Evolutionary conservation across 2,797 vertebrate genomes (phyloP).

Genomic region (Esox masquinongy): DNA sequence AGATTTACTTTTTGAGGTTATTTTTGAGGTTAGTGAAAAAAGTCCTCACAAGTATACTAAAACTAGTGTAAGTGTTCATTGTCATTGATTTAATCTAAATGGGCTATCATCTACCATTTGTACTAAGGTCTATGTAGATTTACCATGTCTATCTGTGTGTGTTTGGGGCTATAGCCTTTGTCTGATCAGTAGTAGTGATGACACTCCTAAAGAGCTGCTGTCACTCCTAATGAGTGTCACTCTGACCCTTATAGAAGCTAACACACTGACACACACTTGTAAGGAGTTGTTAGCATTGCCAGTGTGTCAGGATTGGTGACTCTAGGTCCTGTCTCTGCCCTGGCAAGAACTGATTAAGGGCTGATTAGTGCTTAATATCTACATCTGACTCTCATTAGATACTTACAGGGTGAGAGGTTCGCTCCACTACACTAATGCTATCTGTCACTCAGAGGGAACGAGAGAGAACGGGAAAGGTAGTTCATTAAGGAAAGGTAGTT

Average conservation of each 20-base stretch:
- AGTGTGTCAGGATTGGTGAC: slow-evolving; percentile 47
- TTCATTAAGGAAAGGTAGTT: background rate
- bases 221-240: slow-evolving; percentile 54
- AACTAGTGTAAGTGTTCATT: too few relatives aligned
- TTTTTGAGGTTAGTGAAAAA: too few relatives aligned
- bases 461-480: background rate
- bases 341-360: slow-evolving; percentile 9
- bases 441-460: slow-evolving; percentile 66
- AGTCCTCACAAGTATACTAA: too few relatives aligned
- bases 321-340: slow-evolving; percentile 55
- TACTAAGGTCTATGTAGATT: background rate
- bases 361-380: slow-evolving; percentile 64
- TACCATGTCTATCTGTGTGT: slow-evolving; percentile 11
- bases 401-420: slow-evolving; percentile 61
- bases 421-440: slow-evolving; percentile 58
- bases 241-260: slow-evolving; percentile 37
- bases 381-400: slow-evolving; percentile 69
- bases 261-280: slow-evolving; percentile 28
- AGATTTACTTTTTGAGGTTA: too few relatives aligned
- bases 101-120: background rate
- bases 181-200: slow-evolving; percentile 44
- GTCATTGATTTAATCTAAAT: background rate
- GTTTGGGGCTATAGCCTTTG: slow-evolving; percentile 43
- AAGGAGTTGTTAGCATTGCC: slow-evolving; percentile 44
- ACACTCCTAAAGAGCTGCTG: slow-evolving; percentile 63